These are phyloP conservation scores for Ammodytes marinus DNA, from an alignment of 2,113 vertebrate species.

Conservation along the genomic window DNA sequence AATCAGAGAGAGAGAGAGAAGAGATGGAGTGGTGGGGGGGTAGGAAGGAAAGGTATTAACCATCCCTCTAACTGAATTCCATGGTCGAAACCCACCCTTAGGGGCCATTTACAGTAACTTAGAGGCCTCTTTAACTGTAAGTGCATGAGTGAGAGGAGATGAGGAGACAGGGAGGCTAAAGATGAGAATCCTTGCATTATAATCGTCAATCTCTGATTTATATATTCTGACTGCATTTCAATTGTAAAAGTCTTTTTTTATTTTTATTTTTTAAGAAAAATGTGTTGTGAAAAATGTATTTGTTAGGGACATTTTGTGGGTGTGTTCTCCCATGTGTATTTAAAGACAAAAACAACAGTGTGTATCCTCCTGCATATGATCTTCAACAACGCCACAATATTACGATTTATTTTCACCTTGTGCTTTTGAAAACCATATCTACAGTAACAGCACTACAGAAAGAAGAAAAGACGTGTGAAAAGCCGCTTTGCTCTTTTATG, in stretches of 20 bases:
- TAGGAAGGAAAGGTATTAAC: constrained; percentile 21
- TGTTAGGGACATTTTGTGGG: not conserved
- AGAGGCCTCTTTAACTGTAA: constrained; percentile 45
- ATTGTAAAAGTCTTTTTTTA: constrained; percentile 16
- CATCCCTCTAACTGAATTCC: constrained; percentile 52
- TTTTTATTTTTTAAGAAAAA: constrained; percentile 1
- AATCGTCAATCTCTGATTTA: not conserved
- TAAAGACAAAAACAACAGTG: constrained; percentile 16
- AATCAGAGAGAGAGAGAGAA: not conserved
- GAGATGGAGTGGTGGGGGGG: not conserved
- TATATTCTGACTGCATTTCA: not conserved
- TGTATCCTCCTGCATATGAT: constrained; percentile 28
- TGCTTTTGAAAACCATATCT: constrained; percentile 70
- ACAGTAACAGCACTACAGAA: constrained; percentile 67
- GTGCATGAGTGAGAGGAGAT: constrained; percentile 25
- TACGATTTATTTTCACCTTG: constrained; percentile 54
- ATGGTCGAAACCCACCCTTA: constrained; percentile 33
- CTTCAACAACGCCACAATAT: constrained; percentile 41
- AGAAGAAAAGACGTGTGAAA: constrained; percentile 75
- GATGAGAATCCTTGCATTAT: not conserved
- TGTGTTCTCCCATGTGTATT: constrained; percentile 18
- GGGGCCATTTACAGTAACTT: constrained; percentile 43
- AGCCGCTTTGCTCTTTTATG: constrained; percentile 77
- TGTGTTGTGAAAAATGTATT: not conserved
- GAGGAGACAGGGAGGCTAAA: not conserved